These are phyloP conservation scores for Salvelinus alpinus DNA, from an alignment of 2,113 vertebrate species.

Conservation along the genomic window DNA sequence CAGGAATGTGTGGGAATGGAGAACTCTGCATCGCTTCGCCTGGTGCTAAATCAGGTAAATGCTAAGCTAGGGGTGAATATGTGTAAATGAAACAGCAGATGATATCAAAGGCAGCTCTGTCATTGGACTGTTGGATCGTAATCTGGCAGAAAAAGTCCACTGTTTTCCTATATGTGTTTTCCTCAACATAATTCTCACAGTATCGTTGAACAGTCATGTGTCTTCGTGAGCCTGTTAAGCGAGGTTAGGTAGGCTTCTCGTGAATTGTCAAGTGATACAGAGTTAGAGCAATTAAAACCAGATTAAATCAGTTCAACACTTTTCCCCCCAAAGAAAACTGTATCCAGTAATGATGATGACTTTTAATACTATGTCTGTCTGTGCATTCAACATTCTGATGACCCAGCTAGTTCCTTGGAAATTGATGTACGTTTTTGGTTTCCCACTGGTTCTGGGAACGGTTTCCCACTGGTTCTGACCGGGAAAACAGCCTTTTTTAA, in stretches of 20 bases:
- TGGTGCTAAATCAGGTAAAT: neutral
- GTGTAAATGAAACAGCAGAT: conserved; percentile 23
- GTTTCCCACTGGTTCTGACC: no score
- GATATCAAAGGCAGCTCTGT: conserved; percentile 37
- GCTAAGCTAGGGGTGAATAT: neutral
- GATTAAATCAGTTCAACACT: no score
- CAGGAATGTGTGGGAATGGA: neutral
- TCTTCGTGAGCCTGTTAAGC: no score
- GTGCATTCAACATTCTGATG: neutral
- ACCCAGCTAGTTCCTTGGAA: neutral
- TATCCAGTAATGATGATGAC: neutral
- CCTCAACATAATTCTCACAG: neutral
- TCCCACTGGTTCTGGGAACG: no score
- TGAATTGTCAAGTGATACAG: no score
- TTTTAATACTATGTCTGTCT: neutral
- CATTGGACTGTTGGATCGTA: conserved; percentile 14
- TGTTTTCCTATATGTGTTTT: neutral
- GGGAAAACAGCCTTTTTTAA: no score
- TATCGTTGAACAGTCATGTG: no score
- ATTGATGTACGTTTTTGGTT: no score
- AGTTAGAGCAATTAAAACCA: no score
- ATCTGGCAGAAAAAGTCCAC: conserved; percentile 1
- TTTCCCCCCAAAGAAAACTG: no score
- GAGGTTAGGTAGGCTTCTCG: no score
- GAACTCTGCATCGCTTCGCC: neutral